phyloP scores from a whole-genome alignment of 2,888 invertebrate genomes.

The Patella depressa region DNA sequence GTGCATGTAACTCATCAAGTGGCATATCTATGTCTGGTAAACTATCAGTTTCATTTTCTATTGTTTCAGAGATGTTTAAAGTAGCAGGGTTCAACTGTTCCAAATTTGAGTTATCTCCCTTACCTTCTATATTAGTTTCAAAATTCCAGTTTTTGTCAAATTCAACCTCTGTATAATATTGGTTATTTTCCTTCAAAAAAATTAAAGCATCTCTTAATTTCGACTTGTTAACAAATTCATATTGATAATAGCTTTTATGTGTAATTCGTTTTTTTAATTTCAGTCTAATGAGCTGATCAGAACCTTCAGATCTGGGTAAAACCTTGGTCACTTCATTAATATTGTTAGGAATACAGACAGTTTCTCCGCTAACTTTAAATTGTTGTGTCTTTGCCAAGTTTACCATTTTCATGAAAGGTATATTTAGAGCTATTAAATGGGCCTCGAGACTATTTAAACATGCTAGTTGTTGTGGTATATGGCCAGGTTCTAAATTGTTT shows the following conservation, averaged over 20 bases:
- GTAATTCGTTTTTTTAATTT: neutral
- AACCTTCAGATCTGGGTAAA: neutral
- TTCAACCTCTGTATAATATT: neutral
- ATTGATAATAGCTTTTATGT: neutral
- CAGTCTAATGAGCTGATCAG: neutral
- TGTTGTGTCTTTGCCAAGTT: neutral
- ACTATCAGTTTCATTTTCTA: too few species aligned
- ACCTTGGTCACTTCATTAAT: neutral
- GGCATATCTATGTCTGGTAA: too few species aligned
- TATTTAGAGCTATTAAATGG: slow-evolving; percentile 8
- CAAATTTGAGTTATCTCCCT: too few species aligned
- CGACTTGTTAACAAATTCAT: neutral
- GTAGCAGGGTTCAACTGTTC: too few species aligned
- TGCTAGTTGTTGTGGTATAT: neutral
- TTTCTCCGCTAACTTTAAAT: neutral
- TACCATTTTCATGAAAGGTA: slow-evolving; percentile 1
- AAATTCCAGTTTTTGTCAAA: neutral
- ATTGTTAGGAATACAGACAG: neutral
- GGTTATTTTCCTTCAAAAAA: neutral
- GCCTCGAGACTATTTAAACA: neutral
- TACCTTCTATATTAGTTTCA: neutral
- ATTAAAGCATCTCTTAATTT: neutral
- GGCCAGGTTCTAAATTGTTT: slow-evolving; percentile 1
- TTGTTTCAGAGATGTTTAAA: too few species aligned
- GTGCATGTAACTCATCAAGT: too few species aligned